Evolutionary conservation across 2,797 vertebrate species (phyloP), one percentile per base, ranked within the genome.

Genomic region (Karalla daura): DNA sequence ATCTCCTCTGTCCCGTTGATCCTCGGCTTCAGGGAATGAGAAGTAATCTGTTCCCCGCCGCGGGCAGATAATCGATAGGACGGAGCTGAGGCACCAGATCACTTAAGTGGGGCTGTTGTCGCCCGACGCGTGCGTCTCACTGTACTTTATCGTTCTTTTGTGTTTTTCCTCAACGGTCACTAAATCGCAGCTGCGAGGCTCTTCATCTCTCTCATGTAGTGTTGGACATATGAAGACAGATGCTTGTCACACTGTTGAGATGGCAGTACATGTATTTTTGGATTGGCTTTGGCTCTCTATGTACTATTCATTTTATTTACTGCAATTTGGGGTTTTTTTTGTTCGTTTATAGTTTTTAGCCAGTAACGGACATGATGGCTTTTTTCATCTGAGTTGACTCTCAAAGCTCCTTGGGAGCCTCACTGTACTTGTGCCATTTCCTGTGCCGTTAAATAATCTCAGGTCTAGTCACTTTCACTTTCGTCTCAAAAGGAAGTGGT

Each of bases 1-100:
- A 66, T 87, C 78, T 75, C 58, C 63, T 66, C 76, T 62, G 65
- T 82, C 71, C 81, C 80, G 83, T 80, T 88, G 85, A 90, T 80
- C 55, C 47, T 53, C 23, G 9, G 39, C 76, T 72, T 84, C 71
- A 66, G 68, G 35, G 60, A 77, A 75, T 30, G 71, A 88, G 87
- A 86, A 85, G 84, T 91, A 76, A 87, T 75, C 60, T 67, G 40
- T 83, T 67, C 77, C 70, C 80, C 68, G 63, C 74, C 63, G 65
- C 0, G 32, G 49, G 68, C 13, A 45, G 76, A 63, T 78, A 84
- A 90, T 91, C 83, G 9, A 89, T 88, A 64, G 53, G 58, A 63
- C 64, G 44, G 56, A 70, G 18, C 53, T 32, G 63, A 63, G 66
- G 51, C 58, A 63, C 50, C 41, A 60, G 70, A 65, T 79, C 53